Conservation (phyloP, 2,113 vertebrate genomes). For the Ophiodon elongatus region DNA sequence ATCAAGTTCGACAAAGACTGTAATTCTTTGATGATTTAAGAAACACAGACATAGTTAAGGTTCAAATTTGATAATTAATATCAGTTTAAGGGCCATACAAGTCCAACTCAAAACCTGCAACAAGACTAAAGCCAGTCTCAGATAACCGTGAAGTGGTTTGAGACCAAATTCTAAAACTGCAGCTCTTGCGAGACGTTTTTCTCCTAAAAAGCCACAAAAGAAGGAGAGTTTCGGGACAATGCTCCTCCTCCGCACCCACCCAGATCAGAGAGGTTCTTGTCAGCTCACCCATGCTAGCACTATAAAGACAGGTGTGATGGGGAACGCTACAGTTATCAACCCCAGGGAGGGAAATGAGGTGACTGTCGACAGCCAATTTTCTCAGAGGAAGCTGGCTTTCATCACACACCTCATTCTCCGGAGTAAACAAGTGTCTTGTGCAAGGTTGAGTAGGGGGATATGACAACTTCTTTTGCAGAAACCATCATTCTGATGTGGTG, state of each 20-base stretch:
- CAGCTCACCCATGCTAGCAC: slow-evolving; percentile 66
- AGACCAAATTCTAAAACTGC: not conserved
- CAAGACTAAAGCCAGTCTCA: not conserved
- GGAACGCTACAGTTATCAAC: slow-evolving; percentile 75
- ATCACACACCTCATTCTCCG: slow-evolving; percentile 81
- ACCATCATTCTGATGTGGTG: slow-evolving; percentile 64
- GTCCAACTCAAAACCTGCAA: not conserved
- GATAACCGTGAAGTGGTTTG: not conserved
- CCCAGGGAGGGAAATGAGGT: slow-evolving; percentile 73
- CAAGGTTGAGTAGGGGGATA: slow-evolving; percentile 69
- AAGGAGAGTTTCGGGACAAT: slow-evolving; percentile 38
- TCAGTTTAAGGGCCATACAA: not conserved
- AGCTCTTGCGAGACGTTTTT: slow-evolving; percentile 11
- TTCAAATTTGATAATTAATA: not conserved
- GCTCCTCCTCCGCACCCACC: slow-evolving; percentile 29
- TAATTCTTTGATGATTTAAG: not conserved
- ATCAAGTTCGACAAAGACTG: not conserved
- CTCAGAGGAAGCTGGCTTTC: slow-evolving; percentile 82
- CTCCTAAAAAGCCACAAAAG: slow-evolving; percentile 42
- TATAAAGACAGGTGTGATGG: slow-evolving; percentile 77
- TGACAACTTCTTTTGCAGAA: slow-evolving; percentile 74
- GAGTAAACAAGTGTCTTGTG: slow-evolving; percentile 85
- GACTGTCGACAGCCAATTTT: slow-evolving; percentile 85
- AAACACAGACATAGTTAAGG: not conserved
- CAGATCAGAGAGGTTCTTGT: slow-evolving; percentile 76